phyloP scores from a whole-genome alignment of 2,888 invertebrate genomes.

The Melinaea marsaeus region DNA sequence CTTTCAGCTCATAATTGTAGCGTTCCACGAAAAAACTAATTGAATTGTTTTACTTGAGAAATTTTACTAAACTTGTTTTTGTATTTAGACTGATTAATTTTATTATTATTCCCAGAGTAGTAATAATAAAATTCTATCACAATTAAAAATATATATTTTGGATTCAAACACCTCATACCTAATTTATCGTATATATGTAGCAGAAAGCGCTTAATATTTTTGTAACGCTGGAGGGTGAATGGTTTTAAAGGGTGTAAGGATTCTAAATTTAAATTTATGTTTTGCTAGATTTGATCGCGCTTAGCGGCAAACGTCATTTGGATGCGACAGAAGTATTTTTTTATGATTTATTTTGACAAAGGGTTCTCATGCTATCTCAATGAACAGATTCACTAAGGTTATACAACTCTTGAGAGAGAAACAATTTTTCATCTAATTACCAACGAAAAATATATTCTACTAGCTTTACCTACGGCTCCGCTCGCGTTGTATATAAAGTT shows the following conservation, averaged over 20 bases:
- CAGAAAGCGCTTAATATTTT: constrained; percentile 46
- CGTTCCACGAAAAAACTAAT: not conserved
- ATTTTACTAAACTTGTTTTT: not conserved
- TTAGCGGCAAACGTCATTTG: constrained; percentile 64
- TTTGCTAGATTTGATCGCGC: constrained; percentile 74
- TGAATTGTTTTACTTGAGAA: not conserved
- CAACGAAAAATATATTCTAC: too few relatives aligned
- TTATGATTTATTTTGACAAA: constrained; percentile 64
- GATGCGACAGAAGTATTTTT: constrained; percentile 59
- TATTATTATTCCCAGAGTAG: too few relatives aligned
- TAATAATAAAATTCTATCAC: too few relatives aligned
- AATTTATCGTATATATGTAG: constrained; percentile 11
- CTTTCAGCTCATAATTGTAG: constrained; percentile 34
- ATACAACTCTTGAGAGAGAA: too few relatives aligned
- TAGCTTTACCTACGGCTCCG: too few relatives aligned
- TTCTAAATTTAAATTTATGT: constrained; percentile 78
- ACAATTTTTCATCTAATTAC: too few relatives aligned
- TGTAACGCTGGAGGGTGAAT: constrained; percentile 52
- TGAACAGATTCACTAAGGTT: too few relatives aligned
- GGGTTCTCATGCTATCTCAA: constrained; percentile 44
- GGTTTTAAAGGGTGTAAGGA: constrained; percentile 55
- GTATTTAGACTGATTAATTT: not conserved
- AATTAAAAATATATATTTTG: too few relatives aligned
- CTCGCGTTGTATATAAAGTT: too few relatives aligned
- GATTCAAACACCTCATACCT: not conserved